Conservation (phyloP, 2,113 vertebrate species). For the Eptatretus burgeri region DNA sequence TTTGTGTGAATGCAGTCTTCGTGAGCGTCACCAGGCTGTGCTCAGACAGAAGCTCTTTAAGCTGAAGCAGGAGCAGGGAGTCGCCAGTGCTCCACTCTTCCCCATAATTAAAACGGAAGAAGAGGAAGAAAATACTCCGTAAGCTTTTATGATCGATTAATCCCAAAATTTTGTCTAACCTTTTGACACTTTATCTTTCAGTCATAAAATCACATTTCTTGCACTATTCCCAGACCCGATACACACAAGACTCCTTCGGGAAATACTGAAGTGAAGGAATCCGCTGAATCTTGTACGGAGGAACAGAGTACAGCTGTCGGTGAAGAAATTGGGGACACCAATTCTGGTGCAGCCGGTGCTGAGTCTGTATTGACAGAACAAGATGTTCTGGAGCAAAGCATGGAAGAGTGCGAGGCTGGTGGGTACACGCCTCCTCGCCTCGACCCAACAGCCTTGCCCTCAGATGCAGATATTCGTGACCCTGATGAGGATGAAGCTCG, state of each 20-base stretch:
- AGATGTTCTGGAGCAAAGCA: conserved; percentile 81
- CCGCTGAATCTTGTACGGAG: too few relatives aligned
- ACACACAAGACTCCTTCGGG: too few relatives aligned
- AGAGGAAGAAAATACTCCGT: too few relatives aligned
- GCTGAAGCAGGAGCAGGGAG: conserved; percentile 81
- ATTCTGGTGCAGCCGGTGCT: too few relatives aligned
- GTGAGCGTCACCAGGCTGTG: conserved; percentile 81
- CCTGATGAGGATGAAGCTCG: conserved; percentile 43
- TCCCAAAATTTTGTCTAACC: too few relatives aligned
- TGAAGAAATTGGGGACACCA: too few relatives aligned
- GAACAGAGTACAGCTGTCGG: too few relatives aligned
- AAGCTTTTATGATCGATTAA: too few relatives aligned
- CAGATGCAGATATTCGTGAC: conserved; percentile 47
- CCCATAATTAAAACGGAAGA: conserved; percentile 21
- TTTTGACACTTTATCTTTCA: too few relatives aligned
- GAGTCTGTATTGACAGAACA: conserved; percentile 53
- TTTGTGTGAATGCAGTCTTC: conserved; percentile 20
- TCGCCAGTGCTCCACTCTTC: conserved; percentile 64
- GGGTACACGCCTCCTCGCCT: conserved; percentile 66
- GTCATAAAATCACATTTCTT: too few relatives aligned
- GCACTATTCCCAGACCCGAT: too few relatives aligned
- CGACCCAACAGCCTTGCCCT: conserved; percentile 37
- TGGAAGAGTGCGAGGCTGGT: conserved; percentile 61
- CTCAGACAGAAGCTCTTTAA: conserved; percentile 85
- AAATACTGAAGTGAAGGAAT: too few relatives aligned